phyloP scores from a whole-genome alignment of 2,888 invertebrate genomes.

The Rhorus exstirpatorius region DNA sequence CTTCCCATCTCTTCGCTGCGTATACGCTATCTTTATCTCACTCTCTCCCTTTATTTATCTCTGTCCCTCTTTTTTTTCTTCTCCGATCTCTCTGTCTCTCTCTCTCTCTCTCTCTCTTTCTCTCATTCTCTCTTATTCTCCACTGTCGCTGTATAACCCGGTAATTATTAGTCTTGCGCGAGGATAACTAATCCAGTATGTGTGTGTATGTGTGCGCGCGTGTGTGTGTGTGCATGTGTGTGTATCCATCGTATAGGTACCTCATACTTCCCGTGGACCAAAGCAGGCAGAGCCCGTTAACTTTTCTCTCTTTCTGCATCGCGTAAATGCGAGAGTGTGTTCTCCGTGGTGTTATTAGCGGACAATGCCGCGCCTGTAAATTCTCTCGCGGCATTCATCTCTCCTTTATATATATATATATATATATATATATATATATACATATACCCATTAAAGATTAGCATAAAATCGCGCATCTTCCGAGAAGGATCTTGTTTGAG shows the following conservation, averaged over 20 bases:
- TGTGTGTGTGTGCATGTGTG: constrained; percentile 2
- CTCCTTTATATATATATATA: not conserved
- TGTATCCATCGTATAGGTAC: not conserved
- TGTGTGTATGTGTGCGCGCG: not conserved
- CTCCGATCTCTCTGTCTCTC: constrained; percentile 36
- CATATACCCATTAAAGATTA: constrained; percentile 73
- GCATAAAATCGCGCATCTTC: constrained; percentile 80
- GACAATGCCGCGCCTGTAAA: constrained; percentile 79
- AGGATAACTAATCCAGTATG: constrained; percentile 16
- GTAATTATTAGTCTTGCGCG: constrained; percentile 79
- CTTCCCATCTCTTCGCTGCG: constrained; percentile 72
- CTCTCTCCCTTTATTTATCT: constrained; percentile 53
- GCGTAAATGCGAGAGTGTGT: constrained; percentile 28
- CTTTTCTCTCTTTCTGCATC: not conserved
- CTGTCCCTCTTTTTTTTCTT: constrained; percentile 31
- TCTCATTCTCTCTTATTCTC: constrained; percentile 22
- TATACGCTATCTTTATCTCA: constrained; percentile 42
- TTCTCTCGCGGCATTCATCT: constrained; percentile 38
- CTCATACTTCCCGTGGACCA: constrained; percentile 36
- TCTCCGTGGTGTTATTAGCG: constrained; percentile 78
- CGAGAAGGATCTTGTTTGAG: constrained; percentile 54
- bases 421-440: not conserved
- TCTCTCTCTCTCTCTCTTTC: constrained; percentile 15
- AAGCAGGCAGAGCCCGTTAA: constrained; percentile 7
- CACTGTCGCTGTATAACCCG: constrained; percentile 62